Conservation (phyloP, 2,888 invertebrate species). For the Cacoxenus indagator region DNA sequence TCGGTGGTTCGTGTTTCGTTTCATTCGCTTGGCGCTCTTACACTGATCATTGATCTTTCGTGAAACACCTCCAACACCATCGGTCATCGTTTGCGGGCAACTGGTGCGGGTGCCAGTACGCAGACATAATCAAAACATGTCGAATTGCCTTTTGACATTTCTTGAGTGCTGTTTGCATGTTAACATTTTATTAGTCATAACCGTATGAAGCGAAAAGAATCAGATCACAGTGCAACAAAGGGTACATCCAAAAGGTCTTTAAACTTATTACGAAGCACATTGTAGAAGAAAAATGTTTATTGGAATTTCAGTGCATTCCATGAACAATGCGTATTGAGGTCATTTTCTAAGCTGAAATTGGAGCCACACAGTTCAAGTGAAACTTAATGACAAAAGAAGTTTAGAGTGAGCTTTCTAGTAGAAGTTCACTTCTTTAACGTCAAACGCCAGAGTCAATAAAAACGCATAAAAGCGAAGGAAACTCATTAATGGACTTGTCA, state of each 20-base stretch:
- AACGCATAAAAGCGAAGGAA: background rate
- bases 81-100: background rate
- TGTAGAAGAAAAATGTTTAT: background rate
- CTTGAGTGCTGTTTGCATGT: constrained; percentile 60
- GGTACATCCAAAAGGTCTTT: constrained; percentile 5
- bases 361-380: constrained; percentile 9
- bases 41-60: constrained; percentile 11
- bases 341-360: background rate
- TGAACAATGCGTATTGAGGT: background rate
- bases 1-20: constrained; percentile 14
- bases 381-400: constrained; percentile 10
- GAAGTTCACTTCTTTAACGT: background rate
- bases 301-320: background rate
- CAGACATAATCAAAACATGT: constrained; percentile 42
- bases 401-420: too few relatives aligned
- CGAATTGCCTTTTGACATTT: constrained; percentile 62
- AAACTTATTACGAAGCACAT: background rate
- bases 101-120: background rate
- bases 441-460: background rate
- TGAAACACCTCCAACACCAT: background rate
- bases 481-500: constrained; percentile 66
- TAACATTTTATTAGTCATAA: constrained; percentile 67
- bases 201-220: constrained; percentile 34
- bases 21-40: background rate
- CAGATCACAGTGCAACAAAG: constrained; percentile 29